phyloP scores from a whole-genome alignment of 2,888 invertebrate genomes.

The Lithophane semibrunnea region DNA sequence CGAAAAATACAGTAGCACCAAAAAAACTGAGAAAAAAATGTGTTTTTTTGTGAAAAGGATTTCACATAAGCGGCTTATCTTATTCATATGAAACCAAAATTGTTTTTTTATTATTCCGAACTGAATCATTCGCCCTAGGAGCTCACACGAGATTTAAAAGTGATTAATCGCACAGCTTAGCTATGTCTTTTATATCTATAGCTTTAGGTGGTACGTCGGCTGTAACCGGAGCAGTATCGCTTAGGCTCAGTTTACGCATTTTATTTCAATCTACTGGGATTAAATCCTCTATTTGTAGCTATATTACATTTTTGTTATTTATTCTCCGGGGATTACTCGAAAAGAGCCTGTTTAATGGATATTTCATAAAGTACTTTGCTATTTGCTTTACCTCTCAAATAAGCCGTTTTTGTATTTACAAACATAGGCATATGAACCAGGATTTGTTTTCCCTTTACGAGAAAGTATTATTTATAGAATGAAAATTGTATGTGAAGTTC shows the following conservation, averaged over 20 bases:
- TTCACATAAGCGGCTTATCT: constrained; percentile 30
- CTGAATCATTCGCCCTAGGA: not conserved
- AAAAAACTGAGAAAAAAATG: constrained; percentile 5
- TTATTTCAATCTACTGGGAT: constrained; percentile 40
- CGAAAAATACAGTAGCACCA: not conserved
- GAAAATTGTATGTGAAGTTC: not conserved
- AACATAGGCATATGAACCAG: not conserved
- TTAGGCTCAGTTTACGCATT: constrained; percentile 32
- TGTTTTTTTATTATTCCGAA: constrained; percentile 11
- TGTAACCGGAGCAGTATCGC: constrained; percentile 17
- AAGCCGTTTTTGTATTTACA: constrained; percentile 28
- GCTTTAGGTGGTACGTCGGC: constrained; percentile 21
- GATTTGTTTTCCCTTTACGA: not conserved
- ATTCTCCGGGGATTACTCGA: constrained; percentile 42
- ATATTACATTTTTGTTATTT: constrained; percentile 47
- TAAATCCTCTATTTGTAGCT: constrained; percentile 37
- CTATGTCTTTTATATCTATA: not conserved
- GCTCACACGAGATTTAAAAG: not conserved
- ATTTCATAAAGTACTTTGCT: constrained; percentile 38
- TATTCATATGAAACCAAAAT: constrained; percentile 4
- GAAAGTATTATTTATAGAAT: not conserved
- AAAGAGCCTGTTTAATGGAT: constrained; percentile 56
- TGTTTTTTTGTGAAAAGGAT: constrained; percentile 1
- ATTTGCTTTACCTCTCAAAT: constrained; percentile 22
- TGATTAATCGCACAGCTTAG: constrained; percentile 8